Conservation (phyloP, 2,888 invertebrate genomes). For the Luperina nickerlii region DNA sequence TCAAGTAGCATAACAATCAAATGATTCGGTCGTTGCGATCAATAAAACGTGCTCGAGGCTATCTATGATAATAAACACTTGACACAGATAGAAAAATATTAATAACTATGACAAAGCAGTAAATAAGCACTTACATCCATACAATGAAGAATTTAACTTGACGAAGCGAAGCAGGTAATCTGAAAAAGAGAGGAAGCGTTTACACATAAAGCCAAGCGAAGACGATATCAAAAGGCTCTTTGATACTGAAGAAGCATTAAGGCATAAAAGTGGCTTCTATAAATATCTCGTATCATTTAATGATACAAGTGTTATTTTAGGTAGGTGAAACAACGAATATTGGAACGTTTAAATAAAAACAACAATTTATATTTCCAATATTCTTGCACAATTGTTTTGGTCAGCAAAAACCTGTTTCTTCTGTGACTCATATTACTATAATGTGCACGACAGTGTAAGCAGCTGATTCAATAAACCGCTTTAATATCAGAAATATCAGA, state of each 20-base stretch:
- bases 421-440: not conserved
- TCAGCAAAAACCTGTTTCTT: not conserved
- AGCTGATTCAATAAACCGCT: constrained; percentile 19
- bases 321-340: not conserved
- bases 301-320: constrained; percentile 1
- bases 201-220: constrained; percentile 64
- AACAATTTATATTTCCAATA: not conserved
- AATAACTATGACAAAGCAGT: constrained; percentile 49
- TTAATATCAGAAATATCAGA: constrained; percentile 10
- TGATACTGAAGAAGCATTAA: constrained; percentile 32
- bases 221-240: constrained; percentile 42
- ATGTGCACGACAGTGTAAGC: constrained; percentile 3
- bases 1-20: constrained; percentile 26
- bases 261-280: constrained; percentile 13
- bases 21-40: constrained; percentile 20
- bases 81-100: constrained; percentile 38
- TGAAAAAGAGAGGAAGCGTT: constrained; percentile 71
- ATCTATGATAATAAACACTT: constrained; percentile 39
- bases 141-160: constrained; percentile 67
- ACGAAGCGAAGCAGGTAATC: constrained; percentile 66
- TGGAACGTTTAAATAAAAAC: not conserved
- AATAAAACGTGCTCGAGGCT: constrained; percentile 36
- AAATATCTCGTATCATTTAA: constrained; percentile 21
- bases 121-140: constrained; percentile 73
- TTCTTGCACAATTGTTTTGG: constrained; percentile 1